phyloP scores from a whole-genome alignment of 2,888 invertebrate species.

The Agrilus cyanescens region DNA sequence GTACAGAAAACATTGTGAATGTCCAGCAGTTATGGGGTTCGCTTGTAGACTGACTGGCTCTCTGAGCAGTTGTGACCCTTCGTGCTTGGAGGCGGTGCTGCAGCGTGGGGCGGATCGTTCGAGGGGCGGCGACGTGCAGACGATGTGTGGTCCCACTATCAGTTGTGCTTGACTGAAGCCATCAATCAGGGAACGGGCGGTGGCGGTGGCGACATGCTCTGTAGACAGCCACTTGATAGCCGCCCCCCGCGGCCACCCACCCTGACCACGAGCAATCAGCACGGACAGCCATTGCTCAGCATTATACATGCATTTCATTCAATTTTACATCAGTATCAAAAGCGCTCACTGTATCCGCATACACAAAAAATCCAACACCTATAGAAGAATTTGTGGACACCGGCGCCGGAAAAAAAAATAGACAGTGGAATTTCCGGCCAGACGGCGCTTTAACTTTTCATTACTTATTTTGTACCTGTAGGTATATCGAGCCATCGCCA shows the following conservation, averaged over 20 bases:
- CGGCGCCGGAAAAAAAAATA: background rate
- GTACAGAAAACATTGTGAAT: conserved; percentile 15
- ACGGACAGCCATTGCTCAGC: conserved; percentile 30
- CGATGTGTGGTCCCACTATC: conserved; percentile 34
- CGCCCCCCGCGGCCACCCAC: conserved; percentile 27
- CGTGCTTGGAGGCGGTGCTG: conserved; percentile 14
- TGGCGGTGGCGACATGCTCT: conserved; percentile 38
- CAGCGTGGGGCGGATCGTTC: conserved; percentile 13
- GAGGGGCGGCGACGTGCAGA: conserved; percentile 19
- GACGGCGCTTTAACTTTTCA: too few relatives aligned
- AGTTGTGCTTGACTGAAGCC: conserved; percentile 34
- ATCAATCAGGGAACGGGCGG: conserved; percentile 36
- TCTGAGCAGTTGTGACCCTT: conserved; percentile 15
- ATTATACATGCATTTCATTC: conserved; percentile 25
- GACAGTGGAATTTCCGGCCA: background rate
- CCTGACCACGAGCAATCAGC: conserved; percentile 28
- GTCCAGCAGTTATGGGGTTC: conserved; percentile 22
- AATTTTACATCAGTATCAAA: conserved; percentile 15
- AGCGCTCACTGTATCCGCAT: conserved; percentile 8
- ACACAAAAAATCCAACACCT: conserved; percentile 5
- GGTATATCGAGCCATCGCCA: too few relatives aligned
- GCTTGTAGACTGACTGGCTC: conserved; percentile 26
- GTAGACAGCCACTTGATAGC: conserved; percentile 39
- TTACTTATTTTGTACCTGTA: too few relatives aligned
- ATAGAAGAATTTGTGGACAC: background rate